Percentiles rank a stretch among this genome's conserved stretches.
Evolutionary conservation across 1,140 invertebrate genomes (phyloP).

Genomic region (Gonioctena quinquepunctata): DNA sequence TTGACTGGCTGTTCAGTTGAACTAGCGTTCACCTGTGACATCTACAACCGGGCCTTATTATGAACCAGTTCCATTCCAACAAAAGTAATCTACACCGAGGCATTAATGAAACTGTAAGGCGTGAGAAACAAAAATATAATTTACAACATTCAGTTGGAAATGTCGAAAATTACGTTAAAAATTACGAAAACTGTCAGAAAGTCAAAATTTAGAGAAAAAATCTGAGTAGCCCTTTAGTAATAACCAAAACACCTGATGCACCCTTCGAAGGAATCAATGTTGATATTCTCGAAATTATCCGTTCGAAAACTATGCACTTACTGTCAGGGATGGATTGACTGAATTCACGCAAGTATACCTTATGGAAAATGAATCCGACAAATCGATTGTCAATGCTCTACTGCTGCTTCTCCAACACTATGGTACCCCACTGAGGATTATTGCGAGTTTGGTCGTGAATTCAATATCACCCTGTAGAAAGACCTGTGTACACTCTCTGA

Average conservation of each 20-base stretch:
- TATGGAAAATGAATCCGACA: background rate
- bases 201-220: too few species aligned
- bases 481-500: slow-evolving; percentile 10
- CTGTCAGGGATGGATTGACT: slow-evolving; percentile 12
- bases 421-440: slow-evolving; percentile 12
- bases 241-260: background rate
- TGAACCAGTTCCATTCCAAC: too few species aligned
- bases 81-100: too few species aligned
- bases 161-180: too few species aligned
- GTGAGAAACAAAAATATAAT: too few species aligned
- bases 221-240: background rate
- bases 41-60: background rate
- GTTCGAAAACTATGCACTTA: slow-evolving; percentile 22
- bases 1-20: background rate
- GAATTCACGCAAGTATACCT: slow-evolving; percentile 14
- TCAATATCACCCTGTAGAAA: slow-evolving; percentile 5
- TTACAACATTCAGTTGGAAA: too few species aligned
- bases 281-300: background rate
- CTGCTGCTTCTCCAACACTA: slow-evolving; percentile 19
- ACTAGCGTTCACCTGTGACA: background rate
- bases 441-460: slow-evolving; percentile 11
- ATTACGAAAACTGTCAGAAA: too few species aligned
- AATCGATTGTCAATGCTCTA: background rate
- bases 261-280: background rate
- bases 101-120: too few species aligned